These are phyloP conservation scores for Limulus polyphemus DNA, from an alignment of 2,888 invertebrate species.

Conservation along the genomic window DNA sequence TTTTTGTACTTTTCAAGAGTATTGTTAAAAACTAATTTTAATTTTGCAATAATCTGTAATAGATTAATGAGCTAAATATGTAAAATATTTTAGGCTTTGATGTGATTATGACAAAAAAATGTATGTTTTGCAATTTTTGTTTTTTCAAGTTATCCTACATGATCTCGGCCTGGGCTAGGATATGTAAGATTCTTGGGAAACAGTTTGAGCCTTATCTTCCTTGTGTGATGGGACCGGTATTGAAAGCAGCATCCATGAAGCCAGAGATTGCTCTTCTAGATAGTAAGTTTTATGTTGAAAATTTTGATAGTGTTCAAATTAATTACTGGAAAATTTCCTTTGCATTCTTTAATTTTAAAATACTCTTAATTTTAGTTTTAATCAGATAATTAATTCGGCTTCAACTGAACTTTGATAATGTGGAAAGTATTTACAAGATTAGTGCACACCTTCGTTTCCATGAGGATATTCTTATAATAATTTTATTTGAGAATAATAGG, in stretches of 20 bases:
- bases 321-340: no score
- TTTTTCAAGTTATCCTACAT: constrained; percentile 64
- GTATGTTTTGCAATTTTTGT: background rate
- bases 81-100: constrained; percentile 1
- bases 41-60: constrained; percentile 1
- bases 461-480: no score
- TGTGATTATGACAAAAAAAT: constrained; percentile 6
- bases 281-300: constrained; percentile 45
- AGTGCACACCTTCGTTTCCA: no score
- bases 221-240: constrained; percentile 87
- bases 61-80: constrained; percentile 4
- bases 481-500: no score
- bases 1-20: no score
- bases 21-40: no score
- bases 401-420: no score
- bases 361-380: background rate
- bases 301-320: background rate
- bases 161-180: constrained; percentile 97
- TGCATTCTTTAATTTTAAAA: no score
- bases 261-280: constrained; percentile 84
- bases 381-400: background rate
- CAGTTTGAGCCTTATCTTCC: constrained; percentile 84
- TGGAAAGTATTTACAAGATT: no score
- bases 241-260: constrained; percentile 80
- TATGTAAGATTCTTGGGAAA: constrained; percentile 81